phyloP scores from a whole-genome alignment of 1,140 invertebrate genomes.

The Oncopodura yosiiana region DNA sequence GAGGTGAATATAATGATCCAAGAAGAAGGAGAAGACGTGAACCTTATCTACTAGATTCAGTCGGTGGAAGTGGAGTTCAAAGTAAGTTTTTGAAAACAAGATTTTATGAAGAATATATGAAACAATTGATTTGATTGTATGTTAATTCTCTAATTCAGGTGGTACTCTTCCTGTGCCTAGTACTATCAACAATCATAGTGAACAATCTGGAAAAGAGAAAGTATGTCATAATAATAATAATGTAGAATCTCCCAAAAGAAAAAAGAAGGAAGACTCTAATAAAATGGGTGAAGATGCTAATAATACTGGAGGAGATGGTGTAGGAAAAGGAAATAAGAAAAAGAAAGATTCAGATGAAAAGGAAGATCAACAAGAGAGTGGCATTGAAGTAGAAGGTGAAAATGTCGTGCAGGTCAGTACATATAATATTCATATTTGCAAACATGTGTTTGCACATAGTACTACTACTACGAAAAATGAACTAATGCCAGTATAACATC shows the following conservation, averaged over 20 bases:
- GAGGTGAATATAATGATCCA: conserved; percentile 23
- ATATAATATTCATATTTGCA: no score
- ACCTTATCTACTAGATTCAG: conserved; percentile 35
- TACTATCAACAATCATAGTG: conserved; percentile 26
- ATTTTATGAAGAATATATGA: no score
- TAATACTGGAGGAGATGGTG: conserved; percentile 48
- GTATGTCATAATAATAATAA: conserved; percentile 31
- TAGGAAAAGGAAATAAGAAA: conserved; percentile 38
- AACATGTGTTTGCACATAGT: no score
- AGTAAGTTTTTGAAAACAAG: no score
- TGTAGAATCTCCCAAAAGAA: conserved; percentile 26
- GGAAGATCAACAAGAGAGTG: conserved; percentile 28
- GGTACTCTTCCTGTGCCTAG: conserved; percentile 27
- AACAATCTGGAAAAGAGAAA: conserved; percentile 33
- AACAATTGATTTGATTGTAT: no score
- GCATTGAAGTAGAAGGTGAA: conserved; percentile 21
- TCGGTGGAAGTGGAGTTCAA: conserved; percentile 33
- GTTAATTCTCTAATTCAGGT: no score
- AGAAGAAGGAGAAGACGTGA: conserved; percentile 39
- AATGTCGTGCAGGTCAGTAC: conserved; percentile 30
- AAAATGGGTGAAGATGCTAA: conserved; percentile 34
- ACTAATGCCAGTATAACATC: no score
- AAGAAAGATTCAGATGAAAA: conserved; percentile 23
- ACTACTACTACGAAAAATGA: no score
- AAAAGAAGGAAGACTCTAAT: conserved; percentile 35